These are phyloP conservation scores for Zaprionus africanus DNA, from an alignment of 1,140 invertebrate species.

Conservation along the genomic window DNA sequence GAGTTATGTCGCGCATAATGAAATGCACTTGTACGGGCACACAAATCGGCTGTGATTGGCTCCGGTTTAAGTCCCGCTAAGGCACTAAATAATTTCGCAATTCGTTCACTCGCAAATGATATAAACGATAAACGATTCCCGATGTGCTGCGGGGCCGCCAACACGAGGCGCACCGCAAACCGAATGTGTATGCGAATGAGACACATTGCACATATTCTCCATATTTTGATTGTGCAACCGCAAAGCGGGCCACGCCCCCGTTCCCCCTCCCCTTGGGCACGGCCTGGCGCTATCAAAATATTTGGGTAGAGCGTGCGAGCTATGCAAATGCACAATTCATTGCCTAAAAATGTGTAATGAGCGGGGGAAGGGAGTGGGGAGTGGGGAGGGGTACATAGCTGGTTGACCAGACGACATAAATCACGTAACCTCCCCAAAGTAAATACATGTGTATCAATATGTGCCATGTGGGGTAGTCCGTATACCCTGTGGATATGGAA, in stretches of 20 bases:
- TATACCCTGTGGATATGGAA: conserved; percentile 6
- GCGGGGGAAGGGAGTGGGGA: neutral
- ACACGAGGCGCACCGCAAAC: conserved; percentile 37
- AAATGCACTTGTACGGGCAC: neutral
- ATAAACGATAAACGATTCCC: conserved; percentile 22
- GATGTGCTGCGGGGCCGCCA: conserved; percentile 25
- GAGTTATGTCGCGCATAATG: neutral
- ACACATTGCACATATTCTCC: conserved; percentile 36
- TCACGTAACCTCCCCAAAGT: conserved; percentile 32
- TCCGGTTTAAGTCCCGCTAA: neutral
- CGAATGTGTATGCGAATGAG: conserved; percentile 17
- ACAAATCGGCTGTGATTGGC: neutral
- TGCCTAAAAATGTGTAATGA: conserved; percentile 51
- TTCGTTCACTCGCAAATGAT: conserved; percentile 9
- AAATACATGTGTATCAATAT: conserved; percentile 10
- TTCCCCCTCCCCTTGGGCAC: neutral
- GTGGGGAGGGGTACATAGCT: neutral
- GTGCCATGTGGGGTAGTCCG: neutral
- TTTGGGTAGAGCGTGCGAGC: conserved; percentile 16
- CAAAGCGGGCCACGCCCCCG: conserved; percentile 12
- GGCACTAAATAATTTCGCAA: conserved; percentile 43
- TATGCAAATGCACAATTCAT: conserved; percentile 34
- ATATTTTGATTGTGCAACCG: conserved; percentile 44
- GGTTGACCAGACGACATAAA: conserved; percentile 50
- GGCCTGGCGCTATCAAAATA: conserved; percentile 44